Base-by-base conservation (phyloP, 2,797 vertebrate genomes). In the Syndactyla subalaris region DNA sequence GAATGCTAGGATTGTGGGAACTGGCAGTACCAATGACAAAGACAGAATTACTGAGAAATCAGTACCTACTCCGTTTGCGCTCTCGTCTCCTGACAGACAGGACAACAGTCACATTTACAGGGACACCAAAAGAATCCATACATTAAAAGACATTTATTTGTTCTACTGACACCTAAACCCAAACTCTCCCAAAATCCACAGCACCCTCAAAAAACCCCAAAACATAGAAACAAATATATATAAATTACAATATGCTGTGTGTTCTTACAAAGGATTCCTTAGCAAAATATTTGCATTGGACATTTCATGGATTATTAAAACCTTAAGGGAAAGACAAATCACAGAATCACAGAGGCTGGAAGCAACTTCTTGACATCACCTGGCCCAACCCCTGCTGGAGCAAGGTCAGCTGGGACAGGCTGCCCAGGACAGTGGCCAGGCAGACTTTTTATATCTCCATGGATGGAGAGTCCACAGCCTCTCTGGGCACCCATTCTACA, bases 1-100 rank as follows among this genome's bases (percentile, higher is more conserved):
- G 98, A 98, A 98, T 98, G 98, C 86, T 91, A 94, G 93, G 97
- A 97, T 97, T 98, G 98, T 98, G 98, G 98, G 98, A 98, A 98
- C 98, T 98, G 97, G 97, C 98, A 97, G 97, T 97, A 97, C 97
- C 97, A 95, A 90, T 82, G 89, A 97, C 80, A 95, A 94, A 96
- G 94, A 97, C 95, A 95, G 96, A 96, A 96, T 97, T 88, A 97
- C 94, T 98, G 97, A 97, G 98, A 98, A 98, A 97, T 77, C 89
- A 59, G 83, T 94, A 97, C 97, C 97, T 96, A 96, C 93, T 91
- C 34, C 61, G 45, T 81, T 66, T 85, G 95, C 29, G 45, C 90
- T 81, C 93, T 81, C 45, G 30, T 79, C 88, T 67, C 41, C 0
- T 67, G 92, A 79, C 48, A 95, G 85, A 94, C 77, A 94, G 95